A percentile compares a stretch with the other conserved stretches of the same genome.
These are phyloP conservation scores for Naso thynnoides DNA, from an alignment of 2,797 vertebrate genomes.

Conservation along the genomic window DNA sequence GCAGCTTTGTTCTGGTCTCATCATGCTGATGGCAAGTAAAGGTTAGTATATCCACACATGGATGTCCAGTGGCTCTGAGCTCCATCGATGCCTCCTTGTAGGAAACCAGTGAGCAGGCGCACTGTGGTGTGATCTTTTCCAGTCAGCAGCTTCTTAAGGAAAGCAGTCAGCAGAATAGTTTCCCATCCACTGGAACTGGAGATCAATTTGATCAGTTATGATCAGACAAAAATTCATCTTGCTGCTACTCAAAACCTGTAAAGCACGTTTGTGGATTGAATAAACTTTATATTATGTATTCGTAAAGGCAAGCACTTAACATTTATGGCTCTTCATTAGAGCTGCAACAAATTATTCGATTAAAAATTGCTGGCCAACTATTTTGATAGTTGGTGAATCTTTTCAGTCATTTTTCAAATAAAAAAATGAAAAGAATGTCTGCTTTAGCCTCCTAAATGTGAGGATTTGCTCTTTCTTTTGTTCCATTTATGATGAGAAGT, in stretches of 20 bases:
- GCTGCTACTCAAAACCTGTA: constrained; percentile 25
- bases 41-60: constrained; percentile 62
- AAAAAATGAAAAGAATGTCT: too few relatives aligned
- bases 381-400: too few relatives aligned
- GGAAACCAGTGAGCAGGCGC: constrained; percentile 53
- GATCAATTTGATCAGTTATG: constrained; percentile 44
- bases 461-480: too few relatives aligned
- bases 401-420: too few relatives aligned
- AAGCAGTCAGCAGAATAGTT: constrained; percentile 77
- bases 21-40: constrained; percentile 66
- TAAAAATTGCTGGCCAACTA: too few relatives aligned
- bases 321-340: constrained; percentile 16
- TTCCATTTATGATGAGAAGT: too few relatives aligned
- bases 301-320: constrained; percentile 2
- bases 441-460: too few relatives aligned
- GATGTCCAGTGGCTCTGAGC: constrained; percentile 68
- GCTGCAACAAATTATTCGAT: too few relatives aligned
- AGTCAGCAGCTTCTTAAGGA: constrained; percentile 71
- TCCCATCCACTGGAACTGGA: constrained; percentile 63
- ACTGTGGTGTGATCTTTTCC: constrained; percentile 62
- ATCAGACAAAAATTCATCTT: constrained; percentile 3
- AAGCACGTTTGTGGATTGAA: background rate
- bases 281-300: background rate
- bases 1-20: constrained; percentile 49
- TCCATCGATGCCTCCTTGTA: constrained; percentile 38